Evolutionary conservation across 2,113 vertebrate species (phyloP), one percentile per base, ranked within the genome.

Genomic region (Peromyscus leucopus): DNA sequence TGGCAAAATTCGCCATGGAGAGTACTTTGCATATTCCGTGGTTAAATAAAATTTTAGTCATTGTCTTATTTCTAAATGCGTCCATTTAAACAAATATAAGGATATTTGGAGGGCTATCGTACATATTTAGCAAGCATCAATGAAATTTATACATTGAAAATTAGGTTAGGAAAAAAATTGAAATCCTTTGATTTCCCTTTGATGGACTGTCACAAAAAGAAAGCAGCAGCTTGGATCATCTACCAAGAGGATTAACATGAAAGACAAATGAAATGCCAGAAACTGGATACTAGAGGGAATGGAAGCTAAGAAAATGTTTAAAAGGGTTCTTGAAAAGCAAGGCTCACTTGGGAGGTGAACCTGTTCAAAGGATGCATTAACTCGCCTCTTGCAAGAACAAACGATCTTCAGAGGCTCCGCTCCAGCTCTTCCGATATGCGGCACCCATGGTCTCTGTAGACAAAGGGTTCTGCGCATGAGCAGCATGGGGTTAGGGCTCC

Each of bases 181-280:
- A 55, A 69, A 84, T 89, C 46, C 28, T 98, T 97, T 97, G 94
- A 96, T 96, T 97, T 96, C 97, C 75, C 97, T 98, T 94, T 92
- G 97, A 75, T 61, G 61, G 26, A 88, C 39, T 95, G 91, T 93
- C 12, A 89, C 51, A 93, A 89, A 78, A 97, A 94, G 71, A 97
- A 98, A 98, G 63, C 71, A 93, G n/a, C 16, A 75, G 26, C 31
- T 16, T 95, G 21, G 96, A 91, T 94, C 36, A 92, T 95, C 71
- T 93, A 83, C 96, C 78, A 95, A 89, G 94, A 98, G n/a, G 88
- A 98, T 93, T 87, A 96, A 89, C 16, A 59, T 96, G 48, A 98
- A 96, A 97, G 90, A 80, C 96, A 97, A 98, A 94, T 95, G 86
- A 98, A 98, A 86, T 96, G 94, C 79, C 92, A 97, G 94, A 59